Conservation (phyloP, 2,888 invertebrate species). For the Nematopogon swammerdamellus region DNA sequence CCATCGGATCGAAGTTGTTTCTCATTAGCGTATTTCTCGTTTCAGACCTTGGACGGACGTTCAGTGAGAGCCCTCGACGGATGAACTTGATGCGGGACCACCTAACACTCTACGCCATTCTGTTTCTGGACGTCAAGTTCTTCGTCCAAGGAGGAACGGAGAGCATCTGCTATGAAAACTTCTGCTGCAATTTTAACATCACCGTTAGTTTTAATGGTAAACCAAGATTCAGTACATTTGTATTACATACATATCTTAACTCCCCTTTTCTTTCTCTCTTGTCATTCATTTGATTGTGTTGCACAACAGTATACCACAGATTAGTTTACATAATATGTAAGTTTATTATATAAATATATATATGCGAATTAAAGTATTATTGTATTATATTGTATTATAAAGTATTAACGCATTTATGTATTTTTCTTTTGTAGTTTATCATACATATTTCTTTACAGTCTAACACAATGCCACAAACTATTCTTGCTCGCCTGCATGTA, state of each 20-base stretch:
- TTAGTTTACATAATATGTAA: background rate
- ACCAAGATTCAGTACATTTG: too few relatives aligned
- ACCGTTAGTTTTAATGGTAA: background rate
- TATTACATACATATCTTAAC: too few relatives aligned
- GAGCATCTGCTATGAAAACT: conserved; percentile 16
- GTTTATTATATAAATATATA: background rate
- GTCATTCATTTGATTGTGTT: too few relatives aligned
- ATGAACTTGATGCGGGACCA: conserved; percentile 8
- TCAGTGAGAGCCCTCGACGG: background rate
- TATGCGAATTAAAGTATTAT: background rate
- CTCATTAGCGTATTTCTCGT: too few relatives aligned
- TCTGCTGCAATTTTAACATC: conserved; percentile 8
- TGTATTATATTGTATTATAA: background rate
- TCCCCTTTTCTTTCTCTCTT: too few relatives aligned
- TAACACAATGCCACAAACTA: too few relatives aligned
- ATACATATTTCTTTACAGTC: too few relatives aligned
- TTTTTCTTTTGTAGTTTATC: too few relatives aligned
- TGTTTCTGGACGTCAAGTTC: conserved; percentile 2
- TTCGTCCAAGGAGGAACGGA: conserved; percentile 3
- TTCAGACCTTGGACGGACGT: too few relatives aligned
- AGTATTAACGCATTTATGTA: background rate
- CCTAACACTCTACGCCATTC: conserved; percentile 6
- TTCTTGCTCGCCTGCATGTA: too few relatives aligned
- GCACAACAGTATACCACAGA: too few relatives aligned
- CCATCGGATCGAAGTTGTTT: too few relatives aligned